A percentile compares a stretch with the other conserved stretches of the same genome.
These are phyloP conservation scores for Mormyrops attenuatus DNA, from an alignment of 2,797 vertebrate species.

Conservation along the genomic window DNA sequence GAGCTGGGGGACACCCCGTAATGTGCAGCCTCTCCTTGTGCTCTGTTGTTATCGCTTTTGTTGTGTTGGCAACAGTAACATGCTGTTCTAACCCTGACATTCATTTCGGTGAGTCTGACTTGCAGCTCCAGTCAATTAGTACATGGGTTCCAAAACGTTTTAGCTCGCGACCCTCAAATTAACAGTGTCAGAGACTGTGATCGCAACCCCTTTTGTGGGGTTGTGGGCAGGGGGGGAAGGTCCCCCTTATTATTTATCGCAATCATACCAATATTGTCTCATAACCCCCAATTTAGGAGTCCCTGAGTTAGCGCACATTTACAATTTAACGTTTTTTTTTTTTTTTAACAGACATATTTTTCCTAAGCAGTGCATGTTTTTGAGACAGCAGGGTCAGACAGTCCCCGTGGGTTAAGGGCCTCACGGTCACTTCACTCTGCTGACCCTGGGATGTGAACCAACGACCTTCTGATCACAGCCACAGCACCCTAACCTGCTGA, in stretches of 20 bases:
- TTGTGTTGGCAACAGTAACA: slow-evolving; percentile 35
- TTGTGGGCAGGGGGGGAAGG: neutral
- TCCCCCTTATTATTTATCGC: neutral
- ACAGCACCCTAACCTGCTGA: neutral
- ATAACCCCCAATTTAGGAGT: neutral
- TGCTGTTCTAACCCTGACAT: neutral
- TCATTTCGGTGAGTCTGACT: neutral
- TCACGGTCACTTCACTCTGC: neutral
- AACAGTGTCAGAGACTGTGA: neutral
- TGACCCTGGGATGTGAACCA: neutral
- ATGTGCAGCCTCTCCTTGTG: neutral
- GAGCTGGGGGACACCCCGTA: slow-evolving; percentile 30
- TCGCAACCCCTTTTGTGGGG: neutral
- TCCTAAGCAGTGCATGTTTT: neutral
- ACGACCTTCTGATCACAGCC: neutral
- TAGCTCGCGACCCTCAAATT: neutral
- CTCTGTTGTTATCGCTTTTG: neutral
- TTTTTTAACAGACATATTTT: neutral
- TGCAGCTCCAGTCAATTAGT: neutral
- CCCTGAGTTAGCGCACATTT: neutral
- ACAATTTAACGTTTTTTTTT: neutral
- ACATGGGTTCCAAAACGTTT: neutral
- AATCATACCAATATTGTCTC: neutral
- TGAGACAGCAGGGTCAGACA: neutral
- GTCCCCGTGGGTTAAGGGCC: neutral